These are phyloP conservation scores for Drosophila pandora DNA, from an alignment of 1,140 invertebrate genomes.

Conservation along the genomic window DNA sequence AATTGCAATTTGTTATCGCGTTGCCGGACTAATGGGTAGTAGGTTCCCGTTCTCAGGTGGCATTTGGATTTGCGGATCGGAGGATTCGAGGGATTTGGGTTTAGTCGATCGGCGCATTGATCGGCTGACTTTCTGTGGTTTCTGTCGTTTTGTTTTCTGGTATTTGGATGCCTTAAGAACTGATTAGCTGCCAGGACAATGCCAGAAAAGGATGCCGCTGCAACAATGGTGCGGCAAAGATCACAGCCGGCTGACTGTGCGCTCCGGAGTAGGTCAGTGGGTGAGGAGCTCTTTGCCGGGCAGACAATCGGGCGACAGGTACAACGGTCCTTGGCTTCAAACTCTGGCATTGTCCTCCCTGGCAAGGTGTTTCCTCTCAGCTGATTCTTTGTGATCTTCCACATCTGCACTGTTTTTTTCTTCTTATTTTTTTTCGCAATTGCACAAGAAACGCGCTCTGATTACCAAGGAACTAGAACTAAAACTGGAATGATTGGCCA, in stretches of 20 bases:
- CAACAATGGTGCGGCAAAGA: slow-evolving; percentile 58
- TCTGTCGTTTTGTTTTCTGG: slow-evolving; percentile 13
- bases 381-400: slow-evolving; percentile 22
- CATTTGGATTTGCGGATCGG: slow-evolving; percentile 28
- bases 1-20: slow-evolving; percentile 83
- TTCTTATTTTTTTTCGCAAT: slow-evolving; percentile 56
- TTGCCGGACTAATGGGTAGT: slow-evolving; percentile 47
- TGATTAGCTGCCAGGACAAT: slow-evolving; percentile 45
- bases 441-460: slow-evolving; percentile 70
- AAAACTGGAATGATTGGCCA: slow-evolving; percentile 19
- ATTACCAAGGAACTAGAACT: slow-evolving; percentile 49
- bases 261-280: slow-evolving; percentile 61
- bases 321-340: slow-evolving; percentile 17
- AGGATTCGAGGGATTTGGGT: slow-evolving; percentile 33
- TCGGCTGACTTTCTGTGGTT: slow-evolving; percentile 47
- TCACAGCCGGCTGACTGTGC: slow-evolving; percentile 37
- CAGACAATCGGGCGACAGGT: slow-evolving; percentile 74
- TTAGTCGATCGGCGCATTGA: slow-evolving; percentile 20
- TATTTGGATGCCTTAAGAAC: slow-evolving; percentile 21
- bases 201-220: slow-evolving; percentile 30
- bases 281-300: slow-evolving; percentile 44
- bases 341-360: slow-evolving; percentile 19
- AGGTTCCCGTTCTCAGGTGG: slow-evolving; percentile 37
- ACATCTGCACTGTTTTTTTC: slow-evolving; percentile 46
- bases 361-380: slow-evolving; percentile 41